These are phyloP conservation scores for Hybognathus amarus DNA, from an alignment of 2,797 vertebrate genomes.

Conservation along the genomic window DNA sequence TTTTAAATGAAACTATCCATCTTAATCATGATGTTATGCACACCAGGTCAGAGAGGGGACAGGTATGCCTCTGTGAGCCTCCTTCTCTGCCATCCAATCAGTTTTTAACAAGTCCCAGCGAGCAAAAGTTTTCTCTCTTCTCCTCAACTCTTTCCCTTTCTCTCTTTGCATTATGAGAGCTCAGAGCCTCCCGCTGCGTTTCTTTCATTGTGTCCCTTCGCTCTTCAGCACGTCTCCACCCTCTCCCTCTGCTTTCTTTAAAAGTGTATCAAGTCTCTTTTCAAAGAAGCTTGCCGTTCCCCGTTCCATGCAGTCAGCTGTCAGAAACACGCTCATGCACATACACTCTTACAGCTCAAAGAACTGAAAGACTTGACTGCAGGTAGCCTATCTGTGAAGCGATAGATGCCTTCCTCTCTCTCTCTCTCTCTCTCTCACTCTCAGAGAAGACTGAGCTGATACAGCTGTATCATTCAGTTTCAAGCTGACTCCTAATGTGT, in stretches of 20 bases:
- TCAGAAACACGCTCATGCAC: conserved; percentile 7
- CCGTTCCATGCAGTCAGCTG: conserved; percentile 52
- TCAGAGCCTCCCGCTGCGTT: conserved; percentile 20
- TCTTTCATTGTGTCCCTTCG: conserved; percentile 5
- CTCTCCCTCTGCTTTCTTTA: conserved; percentile 21
- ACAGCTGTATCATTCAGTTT: conserved; percentile 8
- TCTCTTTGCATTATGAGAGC: conserved; percentile 22
- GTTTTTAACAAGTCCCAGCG: conserved; percentile 19
- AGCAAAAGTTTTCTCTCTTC: conserved; percentile 28
- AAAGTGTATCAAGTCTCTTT: conserved; percentile 32
- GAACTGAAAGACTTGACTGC: conserved; percentile 43
- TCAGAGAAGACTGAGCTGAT: conserved; percentile 4
- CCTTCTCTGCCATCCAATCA: background rate
- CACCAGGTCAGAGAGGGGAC: background rate
- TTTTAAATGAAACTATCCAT: background rate
- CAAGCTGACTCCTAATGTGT: conserved; percentile 40
- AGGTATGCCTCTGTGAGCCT: background rate
- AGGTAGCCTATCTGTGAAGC: conserved; percentile 23
- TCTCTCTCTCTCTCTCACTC: background rate
- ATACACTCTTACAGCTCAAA: background rate
- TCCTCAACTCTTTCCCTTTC: conserved; percentile 26
- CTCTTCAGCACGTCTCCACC: background rate
- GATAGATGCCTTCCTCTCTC: background rate
- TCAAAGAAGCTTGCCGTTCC: conserved; percentile 26
- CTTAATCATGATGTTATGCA: background rate